Percentiles rank a stretch among this genome's conserved stretches.
These are phyloP conservation scores for Scaptomyza pallida DNA, from an alignment of 1,140 invertebrate species.

Conservation along the genomic window DNA sequence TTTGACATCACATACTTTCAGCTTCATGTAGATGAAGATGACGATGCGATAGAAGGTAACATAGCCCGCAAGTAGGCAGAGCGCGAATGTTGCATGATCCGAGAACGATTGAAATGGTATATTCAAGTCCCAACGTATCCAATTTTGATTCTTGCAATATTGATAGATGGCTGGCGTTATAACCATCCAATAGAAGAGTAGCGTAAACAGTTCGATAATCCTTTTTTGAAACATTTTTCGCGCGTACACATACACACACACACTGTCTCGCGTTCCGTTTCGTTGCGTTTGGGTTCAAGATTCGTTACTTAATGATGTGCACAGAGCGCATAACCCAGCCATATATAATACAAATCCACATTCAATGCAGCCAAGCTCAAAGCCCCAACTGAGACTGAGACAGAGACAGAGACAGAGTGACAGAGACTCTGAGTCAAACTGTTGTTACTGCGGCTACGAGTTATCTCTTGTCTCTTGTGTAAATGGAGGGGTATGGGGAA, in stretches of 20 bases:
- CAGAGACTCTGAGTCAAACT: slow-evolving; percentile 26
- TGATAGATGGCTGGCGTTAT: slow-evolving; percentile 61
- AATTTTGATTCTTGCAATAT: slow-evolving; percentile 50
- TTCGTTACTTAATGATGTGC: slow-evolving; percentile 72
- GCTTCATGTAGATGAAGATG: slow-evolving; percentile 71
- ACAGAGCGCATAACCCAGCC: slow-evolving; percentile 44
- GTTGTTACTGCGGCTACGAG: neutral
- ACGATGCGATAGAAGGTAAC: slow-evolving; percentile 61
- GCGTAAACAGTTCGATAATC: slow-evolving; percentile 69
- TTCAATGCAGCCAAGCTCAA: slow-evolving; percentile 38
- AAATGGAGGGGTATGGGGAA: neutral
- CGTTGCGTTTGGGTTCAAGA: slow-evolving; percentile 53
- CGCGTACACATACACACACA: slow-evolving; percentile 7
- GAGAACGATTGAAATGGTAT: slow-evolving; percentile 51
- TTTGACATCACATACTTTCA: slow-evolving; percentile 63
- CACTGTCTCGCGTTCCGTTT: slow-evolving; percentile 3
- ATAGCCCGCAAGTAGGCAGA: slow-evolving; percentile 59
- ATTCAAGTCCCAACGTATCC: slow-evolving; percentile 57
- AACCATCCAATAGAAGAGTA: slow-evolving; percentile 69
- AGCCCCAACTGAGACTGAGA: slow-evolving; percentile 10
- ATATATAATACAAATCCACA: slow-evolving; percentile 64
- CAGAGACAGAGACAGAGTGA: neutral
- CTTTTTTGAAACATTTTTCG: slow-evolving; percentile 72
- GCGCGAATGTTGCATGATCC: slow-evolving; percentile 54
- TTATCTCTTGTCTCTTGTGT: slow-evolving; percentile 9